A percentile compares a stretch with the other conserved stretches of the same genome.
Evolutionary conservation across 35 echinoderm and acorn worm species (phyloP).

Genomic region (Lytechinus pictus): DNA sequence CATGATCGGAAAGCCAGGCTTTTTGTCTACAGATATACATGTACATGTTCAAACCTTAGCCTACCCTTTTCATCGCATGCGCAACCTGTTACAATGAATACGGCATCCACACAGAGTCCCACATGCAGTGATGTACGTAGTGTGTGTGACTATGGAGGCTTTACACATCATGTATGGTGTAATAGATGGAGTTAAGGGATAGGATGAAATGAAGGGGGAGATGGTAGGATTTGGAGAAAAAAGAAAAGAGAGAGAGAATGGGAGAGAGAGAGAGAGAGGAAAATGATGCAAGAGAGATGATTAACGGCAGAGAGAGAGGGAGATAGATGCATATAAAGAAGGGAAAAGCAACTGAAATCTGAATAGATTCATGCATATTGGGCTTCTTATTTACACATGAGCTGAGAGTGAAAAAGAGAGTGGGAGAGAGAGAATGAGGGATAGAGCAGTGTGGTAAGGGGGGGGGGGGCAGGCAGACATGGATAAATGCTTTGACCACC

Average conservation of each 20-base stretch:
- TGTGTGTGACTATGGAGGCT: background rate
- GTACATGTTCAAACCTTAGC: background rate
- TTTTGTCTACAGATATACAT: no score
- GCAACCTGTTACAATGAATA: background rate
- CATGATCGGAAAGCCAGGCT: background rate
- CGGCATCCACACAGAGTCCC: background rate
- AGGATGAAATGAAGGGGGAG: background rate
- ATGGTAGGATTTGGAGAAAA: background rate
- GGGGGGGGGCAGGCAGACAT: background rate
- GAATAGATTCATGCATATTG: background rate
- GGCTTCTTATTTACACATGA: background rate
- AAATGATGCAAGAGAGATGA: background rate
- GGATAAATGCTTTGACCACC: background rate
- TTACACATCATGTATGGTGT: background rate
- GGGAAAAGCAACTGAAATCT: background rate
- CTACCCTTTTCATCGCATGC: background rate
- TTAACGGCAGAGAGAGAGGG: background rate
- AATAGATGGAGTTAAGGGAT: background rate
- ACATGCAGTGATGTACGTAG: background rate
- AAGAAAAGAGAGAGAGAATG: background rate
- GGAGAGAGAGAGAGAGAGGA: background rate
- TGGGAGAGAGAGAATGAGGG: background rate
- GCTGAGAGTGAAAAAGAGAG: background rate
- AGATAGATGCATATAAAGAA: background rate
- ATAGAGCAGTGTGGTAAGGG: background rate